Conservation (phyloP, 2,888 invertebrate species). For the Xestia c-nigrum region DNA sequence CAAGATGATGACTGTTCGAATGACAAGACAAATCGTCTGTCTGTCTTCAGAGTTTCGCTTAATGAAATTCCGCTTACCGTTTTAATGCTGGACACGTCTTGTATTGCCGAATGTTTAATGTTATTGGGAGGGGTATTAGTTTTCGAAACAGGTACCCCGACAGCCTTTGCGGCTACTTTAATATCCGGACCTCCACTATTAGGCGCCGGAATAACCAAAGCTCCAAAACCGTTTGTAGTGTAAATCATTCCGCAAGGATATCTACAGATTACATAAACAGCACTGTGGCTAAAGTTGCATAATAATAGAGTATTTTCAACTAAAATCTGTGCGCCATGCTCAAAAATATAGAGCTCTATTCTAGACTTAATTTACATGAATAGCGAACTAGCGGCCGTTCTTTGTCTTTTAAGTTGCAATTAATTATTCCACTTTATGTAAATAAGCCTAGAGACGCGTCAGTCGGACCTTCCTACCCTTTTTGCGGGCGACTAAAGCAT, state of each 20-base stretch:
- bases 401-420: slow-evolving; percentile 88
- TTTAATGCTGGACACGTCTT: slow-evolving; percentile 81
- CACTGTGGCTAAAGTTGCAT: slow-evolving; percentile 46
- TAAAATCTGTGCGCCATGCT: slow-evolving; percentile 62
- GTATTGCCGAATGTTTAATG: slow-evolving; percentile 72
- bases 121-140: slow-evolving; percentile 65
- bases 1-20: slow-evolving; percentile 78
- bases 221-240: slow-evolving; percentile 43
- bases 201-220: slow-evolving; percentile 31
- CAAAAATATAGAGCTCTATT: slow-evolving; percentile 77
- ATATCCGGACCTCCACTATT: slow-evolving; percentile 62
- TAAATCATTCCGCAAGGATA: slow-evolving; percentile 57
- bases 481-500: slow-evolving; percentile 74
- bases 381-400: slow-evolving; percentile 81
- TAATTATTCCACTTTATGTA: slow-evolving; percentile 89
- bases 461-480: slow-evolving; percentile 76
- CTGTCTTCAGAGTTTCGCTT: slow-evolving; percentile 75
- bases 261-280: slow-evolving; percentile 44
- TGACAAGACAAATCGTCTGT: slow-evolving; percentile 86
- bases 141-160: slow-evolving; percentile 63
- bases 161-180: slow-evolving; percentile 61
- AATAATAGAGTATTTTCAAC: slow-evolving; percentile 53
- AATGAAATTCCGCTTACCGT: slow-evolving; percentile 81
- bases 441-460: slow-evolving; percentile 81
- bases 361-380: slow-evolving; percentile 87